Percentiles rank a stretch among this genome's conserved stretches.
These are phyloP conservation scores for Drosophila pruinosa DNA, from an alignment of 1,140 invertebrate genomes.

Conservation along the genomic window DNA sequence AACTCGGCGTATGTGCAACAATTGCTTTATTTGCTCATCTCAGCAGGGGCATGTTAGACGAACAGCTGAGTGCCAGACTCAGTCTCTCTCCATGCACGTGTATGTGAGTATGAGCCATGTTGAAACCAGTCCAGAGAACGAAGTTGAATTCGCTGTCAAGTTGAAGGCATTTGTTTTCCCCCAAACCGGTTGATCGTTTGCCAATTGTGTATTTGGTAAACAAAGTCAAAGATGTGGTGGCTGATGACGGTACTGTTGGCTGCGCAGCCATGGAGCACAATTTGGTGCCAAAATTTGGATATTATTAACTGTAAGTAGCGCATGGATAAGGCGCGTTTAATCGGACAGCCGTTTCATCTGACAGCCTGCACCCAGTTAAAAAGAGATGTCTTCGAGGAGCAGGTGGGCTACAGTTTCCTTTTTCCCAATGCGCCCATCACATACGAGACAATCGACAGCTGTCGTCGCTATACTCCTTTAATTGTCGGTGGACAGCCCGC, in stretches of 20 bases:
- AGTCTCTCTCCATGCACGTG: background rate
- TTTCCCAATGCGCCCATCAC: constrained; percentile 53
- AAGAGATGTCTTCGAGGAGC: constrained; percentile 56
- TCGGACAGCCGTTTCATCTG: background rate
- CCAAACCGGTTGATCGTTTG: constrained; percentile 25
- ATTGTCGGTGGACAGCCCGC: constrained; percentile 72
- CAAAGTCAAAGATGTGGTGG: constrained; percentile 39
- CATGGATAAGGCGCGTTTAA: background rate
- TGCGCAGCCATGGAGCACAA: background rate
- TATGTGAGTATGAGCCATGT: background rate
- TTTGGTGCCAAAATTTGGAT: constrained; percentile 22
- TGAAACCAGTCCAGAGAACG: constrained; percentile 25
- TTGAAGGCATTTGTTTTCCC: constrained; percentile 22
- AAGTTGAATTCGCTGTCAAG: constrained; percentile 1
- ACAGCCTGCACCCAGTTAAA: constrained; percentile 60
- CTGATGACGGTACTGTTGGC: constrained; percentile 21
- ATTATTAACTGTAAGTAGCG: constrained; percentile 42
- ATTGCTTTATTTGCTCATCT: background rate
- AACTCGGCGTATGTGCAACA: constrained; percentile 10
- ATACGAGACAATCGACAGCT: constrained; percentile 49
- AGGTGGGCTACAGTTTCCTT: constrained; percentile 48
- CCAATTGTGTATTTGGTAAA: constrained; percentile 23
- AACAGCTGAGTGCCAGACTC: constrained; percentile 9
- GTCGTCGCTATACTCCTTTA: constrained; percentile 51
- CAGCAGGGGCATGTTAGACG: too few species aligned